Evolutionary conservation across 2,888 invertebrate genomes (phyloP).

Genomic region (Neoascia interrupta): DNA sequence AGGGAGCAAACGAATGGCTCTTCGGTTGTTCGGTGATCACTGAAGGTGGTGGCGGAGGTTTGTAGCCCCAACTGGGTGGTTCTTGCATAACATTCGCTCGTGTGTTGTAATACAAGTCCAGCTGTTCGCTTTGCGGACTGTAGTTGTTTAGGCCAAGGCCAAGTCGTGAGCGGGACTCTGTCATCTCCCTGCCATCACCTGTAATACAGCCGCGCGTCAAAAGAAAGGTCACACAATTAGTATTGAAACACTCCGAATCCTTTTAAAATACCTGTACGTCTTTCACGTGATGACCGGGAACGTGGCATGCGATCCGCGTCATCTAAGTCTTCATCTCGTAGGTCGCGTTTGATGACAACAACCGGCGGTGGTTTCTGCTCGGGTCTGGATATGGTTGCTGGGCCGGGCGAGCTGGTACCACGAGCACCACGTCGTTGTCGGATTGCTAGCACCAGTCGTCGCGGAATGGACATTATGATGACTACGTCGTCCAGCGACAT

Average conservation of each 20-base stretch:
- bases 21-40: constrained; percentile 96
- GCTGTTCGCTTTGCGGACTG: constrained; percentile 84
- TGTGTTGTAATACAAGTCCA: constrained; percentile 91
- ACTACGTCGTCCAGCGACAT: constrained; percentile 99
- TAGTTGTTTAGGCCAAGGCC: constrained; percentile 85
- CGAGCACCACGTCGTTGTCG: constrained; percentile 88
- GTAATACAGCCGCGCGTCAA: constrained; percentile 76
- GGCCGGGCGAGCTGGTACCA: constrained; percentile 79
- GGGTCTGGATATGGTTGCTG: constrained; percentile 82
- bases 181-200: constrained; percentile 90
- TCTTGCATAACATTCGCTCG: constrained; percentile 81
- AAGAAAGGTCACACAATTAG: constrained; percentile 72
- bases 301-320: constrained; percentile 82
- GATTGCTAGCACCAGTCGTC: constrained; percentile 95
- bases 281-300: constrained; percentile 80
- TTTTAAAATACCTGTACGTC: constrained; percentile 80
- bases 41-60: constrained; percentile 85
- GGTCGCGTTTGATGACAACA: constrained; percentile 93
- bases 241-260: constrained; percentile 75
- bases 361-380: constrained; percentile 94
- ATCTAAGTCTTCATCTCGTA: constrained; percentile 89
- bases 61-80: constrained; percentile 80
- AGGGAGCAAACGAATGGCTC: constrained; percentile 88
- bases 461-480: constrained; percentile 99
- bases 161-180: constrained; percentile 87